Conservation (phyloP, 2,113 vertebrate species). For the Cyanoramphus novaezelandiae region DNA sequence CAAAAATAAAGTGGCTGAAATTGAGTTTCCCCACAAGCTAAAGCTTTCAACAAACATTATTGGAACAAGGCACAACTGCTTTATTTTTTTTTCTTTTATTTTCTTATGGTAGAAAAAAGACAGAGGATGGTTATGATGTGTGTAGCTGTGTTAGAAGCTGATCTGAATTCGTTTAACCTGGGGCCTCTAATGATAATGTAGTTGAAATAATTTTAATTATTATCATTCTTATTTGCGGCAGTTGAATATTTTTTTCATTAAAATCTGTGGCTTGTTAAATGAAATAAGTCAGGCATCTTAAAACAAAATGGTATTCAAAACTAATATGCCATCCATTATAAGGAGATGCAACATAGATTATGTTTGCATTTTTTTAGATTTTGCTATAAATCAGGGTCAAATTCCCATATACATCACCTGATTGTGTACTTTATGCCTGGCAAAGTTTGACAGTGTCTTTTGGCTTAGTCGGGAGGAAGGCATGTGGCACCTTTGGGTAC, state of each 20-base stretch:
- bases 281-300: not conserved
- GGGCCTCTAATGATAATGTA: not conserved
- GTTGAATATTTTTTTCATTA: constrained; percentile 33
- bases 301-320: constrained; percentile 13
- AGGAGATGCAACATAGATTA: not conserved
- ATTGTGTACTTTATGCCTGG: not conserved
- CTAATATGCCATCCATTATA: not conserved
- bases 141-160: constrained; percentile 21
- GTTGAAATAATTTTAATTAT: constrained; percentile 62
- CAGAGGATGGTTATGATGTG: constrained; percentile 9
- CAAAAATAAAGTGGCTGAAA: not conserved
- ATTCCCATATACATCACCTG: not conserved
- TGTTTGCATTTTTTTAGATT: not conserved
- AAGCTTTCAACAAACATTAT: not conserved
- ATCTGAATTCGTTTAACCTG: constrained; percentile 24
- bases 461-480: not conserved
- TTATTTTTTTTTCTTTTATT: not conserved
- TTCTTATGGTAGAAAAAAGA: not conserved
- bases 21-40: not conserved
- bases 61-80: not conserved
- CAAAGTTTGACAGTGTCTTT: not conserved
- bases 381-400: not conserved
- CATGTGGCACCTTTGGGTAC: accelerated
- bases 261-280: constrained; percentile 41
- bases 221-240: not conserved